These are phyloP conservation scores for Okapia johnstoni DNA, from an alignment of 2,113 vertebrate species.

Conservation along the genomic window DNA sequence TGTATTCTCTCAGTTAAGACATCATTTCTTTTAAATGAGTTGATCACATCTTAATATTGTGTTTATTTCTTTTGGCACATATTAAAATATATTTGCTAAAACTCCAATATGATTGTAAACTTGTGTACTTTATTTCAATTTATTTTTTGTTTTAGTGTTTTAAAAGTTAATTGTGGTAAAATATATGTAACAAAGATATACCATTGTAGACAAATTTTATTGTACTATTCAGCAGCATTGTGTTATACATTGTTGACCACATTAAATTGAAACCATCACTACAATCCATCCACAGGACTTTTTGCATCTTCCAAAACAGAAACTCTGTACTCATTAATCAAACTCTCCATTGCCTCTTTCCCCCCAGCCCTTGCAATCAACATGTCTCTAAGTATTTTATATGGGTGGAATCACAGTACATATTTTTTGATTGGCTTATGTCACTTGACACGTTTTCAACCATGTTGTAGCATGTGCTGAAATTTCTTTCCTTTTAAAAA, in stretches of 20 bases:
- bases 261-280: neutral
- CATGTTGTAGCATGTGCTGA: neutral
- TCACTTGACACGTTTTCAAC: neutral
- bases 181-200: neutral
- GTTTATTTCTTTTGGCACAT: neutral
- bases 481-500: neutral
- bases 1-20: neutral
- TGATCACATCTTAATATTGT: neutral
- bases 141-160: neutral
- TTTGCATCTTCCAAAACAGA: neutral
- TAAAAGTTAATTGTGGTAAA: neutral
- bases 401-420: neutral
- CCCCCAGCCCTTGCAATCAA: too few relatives aligned
- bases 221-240: neutral
- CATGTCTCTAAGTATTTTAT: neutral
- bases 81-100: neutral
- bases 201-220: neutral
- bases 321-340: neutral
- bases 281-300: neutral
- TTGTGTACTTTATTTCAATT: neutral
- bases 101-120: neutral
- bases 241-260: neutral
- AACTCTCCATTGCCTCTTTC: neutral
- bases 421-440: neutral
- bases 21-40: neutral